Evolutionary conservation across 2,888 invertebrate species (phyloP).

Genomic region (Stenotaenia linearis): DNA sequence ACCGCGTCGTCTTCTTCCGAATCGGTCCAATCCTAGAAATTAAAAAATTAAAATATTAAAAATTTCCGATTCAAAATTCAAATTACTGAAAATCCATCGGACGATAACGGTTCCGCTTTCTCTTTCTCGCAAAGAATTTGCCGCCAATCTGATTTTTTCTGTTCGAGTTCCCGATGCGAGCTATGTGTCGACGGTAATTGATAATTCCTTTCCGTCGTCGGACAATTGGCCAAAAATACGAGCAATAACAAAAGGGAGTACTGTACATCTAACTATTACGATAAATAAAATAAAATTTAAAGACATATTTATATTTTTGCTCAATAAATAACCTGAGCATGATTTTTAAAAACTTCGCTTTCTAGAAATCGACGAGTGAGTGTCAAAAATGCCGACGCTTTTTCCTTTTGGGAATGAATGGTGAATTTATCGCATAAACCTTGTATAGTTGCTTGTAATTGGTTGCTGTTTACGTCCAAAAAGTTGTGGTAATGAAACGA

Average conservation of each 20-base stretch:
- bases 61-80: not conserved
- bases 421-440: constrained; percentile 14
- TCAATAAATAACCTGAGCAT: constrained; percentile 2
- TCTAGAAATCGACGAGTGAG: constrained; percentile 1
- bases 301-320: too few relatives aligned
- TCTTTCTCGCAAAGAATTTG: not conserved
- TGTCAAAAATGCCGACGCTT: not conserved
- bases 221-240: not conserved
- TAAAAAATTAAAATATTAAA: too few relatives aligned
- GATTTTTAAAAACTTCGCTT: not conserved
- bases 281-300: too few relatives aligned
- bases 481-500: not conserved
- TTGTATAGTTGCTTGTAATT: not conserved
- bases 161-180: not conserved
- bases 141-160: not conserved
- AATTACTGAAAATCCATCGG: not conserved
- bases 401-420: constrained; percentile 26
- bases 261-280: not conserved
- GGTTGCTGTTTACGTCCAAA: constrained; percentile 16
- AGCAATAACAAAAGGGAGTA: not conserved
- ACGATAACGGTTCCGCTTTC: not conserved
- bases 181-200: not conserved
- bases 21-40: not conserved
- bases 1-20: not conserved
- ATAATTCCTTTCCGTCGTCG: not conserved